These are phyloP conservation scores for Cuniculus paca DNA, from an alignment of 2,797 vertebrate genomes.

Conservation along the genomic window DNA sequence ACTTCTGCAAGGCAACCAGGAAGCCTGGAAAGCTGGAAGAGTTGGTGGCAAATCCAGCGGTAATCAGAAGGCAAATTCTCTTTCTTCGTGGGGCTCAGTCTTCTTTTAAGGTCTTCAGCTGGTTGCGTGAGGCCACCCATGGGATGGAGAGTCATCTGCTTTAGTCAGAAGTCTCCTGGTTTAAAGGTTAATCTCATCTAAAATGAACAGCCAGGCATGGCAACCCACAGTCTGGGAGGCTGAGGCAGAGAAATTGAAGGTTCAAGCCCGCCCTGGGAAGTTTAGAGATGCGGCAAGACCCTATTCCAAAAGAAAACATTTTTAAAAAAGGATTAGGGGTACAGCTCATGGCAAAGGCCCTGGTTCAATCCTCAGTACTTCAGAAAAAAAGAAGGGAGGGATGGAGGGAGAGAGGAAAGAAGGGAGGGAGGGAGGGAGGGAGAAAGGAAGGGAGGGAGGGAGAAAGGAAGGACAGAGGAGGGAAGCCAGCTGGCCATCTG, in stretches of 20 bases:
- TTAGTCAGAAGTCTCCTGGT: background rate
- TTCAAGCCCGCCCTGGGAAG: background rate
- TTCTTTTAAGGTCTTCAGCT: background rate
- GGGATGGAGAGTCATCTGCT: background rate
- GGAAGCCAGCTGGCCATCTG: background rate
- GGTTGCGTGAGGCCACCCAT: background rate
- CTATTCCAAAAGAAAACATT: background rate
- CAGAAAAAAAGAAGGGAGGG: background rate
- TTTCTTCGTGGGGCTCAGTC: no score
- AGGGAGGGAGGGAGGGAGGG: background rate
- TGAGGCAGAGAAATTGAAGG: background rate
- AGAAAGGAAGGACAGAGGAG: rapidly evolving
- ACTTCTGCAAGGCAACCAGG: no score
- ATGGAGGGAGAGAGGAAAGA: background rate
- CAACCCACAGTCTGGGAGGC: background rate
- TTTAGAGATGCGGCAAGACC: background rate
- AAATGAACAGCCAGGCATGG: background rate
- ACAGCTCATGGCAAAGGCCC: background rate
- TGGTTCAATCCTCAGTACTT: background rate
- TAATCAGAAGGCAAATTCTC: background rate
- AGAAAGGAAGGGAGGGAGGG: background rate
- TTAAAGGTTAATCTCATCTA: background rate
- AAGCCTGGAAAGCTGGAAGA: background rate
- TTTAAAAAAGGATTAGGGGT: background rate
- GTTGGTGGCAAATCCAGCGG: background rate